These are phyloP conservation scores for Scolopax bukidnonensis DNA, from an alignment of 2,797 vertebrate genomes.

Conservation along the genomic window DNA sequence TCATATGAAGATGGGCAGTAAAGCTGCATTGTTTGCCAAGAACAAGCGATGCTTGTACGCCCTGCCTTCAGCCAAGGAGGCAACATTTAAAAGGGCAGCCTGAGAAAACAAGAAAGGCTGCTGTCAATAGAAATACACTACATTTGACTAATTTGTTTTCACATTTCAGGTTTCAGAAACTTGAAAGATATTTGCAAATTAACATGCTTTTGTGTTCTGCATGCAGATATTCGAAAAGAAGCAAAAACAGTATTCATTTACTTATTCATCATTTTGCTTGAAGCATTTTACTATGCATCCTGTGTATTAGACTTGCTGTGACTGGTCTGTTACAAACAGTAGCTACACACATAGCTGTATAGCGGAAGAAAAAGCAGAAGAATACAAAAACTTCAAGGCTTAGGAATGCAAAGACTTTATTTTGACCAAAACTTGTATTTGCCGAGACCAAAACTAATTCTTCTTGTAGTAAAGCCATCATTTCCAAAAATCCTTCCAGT, in stretches of 20 bases:
- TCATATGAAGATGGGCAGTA: conserved; percentile 9
- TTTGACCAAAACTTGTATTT: conserved; percentile 3
- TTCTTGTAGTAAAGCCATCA: neutral
- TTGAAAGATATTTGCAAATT: conserved; percentile 31
- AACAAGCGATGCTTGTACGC: conserved; percentile 6
- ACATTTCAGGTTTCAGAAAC: conserved; percentile 32
- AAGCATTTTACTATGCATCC: neutral
- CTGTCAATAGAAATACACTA: neutral
- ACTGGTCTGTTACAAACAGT: neutral
- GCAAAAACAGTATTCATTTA: neutral
- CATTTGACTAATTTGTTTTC: conserved; percentile 33
- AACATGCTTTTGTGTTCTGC: neutral
- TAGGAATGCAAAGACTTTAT: conserved; percentile 25
- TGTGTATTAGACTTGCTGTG: neutral
- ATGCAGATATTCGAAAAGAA: neutral
- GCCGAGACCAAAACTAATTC: conserved; percentile 13
- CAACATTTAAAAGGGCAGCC: neutral
- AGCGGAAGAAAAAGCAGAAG: neutral
- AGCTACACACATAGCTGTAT: neutral
- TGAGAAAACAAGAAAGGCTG: conserved; percentile 11
- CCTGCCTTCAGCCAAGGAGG: neutral
- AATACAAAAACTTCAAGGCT: conserved; percentile 2
- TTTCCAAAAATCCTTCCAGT: conserved; percentile 1
- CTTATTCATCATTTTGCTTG: conserved; percentile 11
- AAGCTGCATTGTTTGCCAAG: conserved; percentile 18